These are phyloP conservation scores for Limulus polyphemus DNA, from an alignment of 2,888 invertebrate genomes.

Conservation along the genomic window DNA sequence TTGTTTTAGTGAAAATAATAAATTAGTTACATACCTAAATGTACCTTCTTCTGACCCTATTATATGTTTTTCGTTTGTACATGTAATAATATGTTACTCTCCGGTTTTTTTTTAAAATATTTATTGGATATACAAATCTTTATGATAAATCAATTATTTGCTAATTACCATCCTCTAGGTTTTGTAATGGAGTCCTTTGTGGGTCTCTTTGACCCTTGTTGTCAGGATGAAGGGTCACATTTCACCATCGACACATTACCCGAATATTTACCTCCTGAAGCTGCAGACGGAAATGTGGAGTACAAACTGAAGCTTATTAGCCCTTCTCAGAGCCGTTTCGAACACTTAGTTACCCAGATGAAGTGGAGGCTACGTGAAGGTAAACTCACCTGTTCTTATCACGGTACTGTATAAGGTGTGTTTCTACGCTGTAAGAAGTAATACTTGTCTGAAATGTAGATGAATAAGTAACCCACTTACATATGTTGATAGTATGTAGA, in stretches of 20 bases:
- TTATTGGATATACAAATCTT: too few species aligned
- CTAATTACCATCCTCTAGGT: too few species aligned
- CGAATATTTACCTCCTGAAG: constrained; percentile 61
- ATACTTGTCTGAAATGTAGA: not conserved
- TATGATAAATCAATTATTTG: too few species aligned
- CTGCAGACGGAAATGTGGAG: constrained; percentile 87
- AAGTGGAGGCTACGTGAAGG: constrained; percentile 92
- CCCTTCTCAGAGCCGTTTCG: constrained; percentile 77
- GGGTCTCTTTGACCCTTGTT: constrained; percentile 21
- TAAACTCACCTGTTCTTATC: constrained; percentile 1
- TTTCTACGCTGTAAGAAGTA: not conserved
- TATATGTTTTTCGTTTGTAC: too few species aligned
- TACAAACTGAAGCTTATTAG: constrained; percentile 89
- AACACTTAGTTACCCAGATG: constrained; percentile 94
- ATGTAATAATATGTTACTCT: too few species aligned
- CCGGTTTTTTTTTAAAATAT: too few species aligned
- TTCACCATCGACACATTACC: constrained; percentile 9
- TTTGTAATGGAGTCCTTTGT: constrained; percentile 20
- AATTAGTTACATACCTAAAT: too few species aligned
- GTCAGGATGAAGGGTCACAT: constrained; percentile 10
- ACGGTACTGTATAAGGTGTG: too few species aligned
- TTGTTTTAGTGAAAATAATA: too few species aligned
- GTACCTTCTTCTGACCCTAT: too few species aligned
- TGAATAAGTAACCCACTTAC: too few species aligned
- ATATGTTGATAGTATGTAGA: too few species aligned